phyloP scores from a whole-genome alignment of 2,113 vertebrate genomes.

The Halichoerus grypus region DNA sequence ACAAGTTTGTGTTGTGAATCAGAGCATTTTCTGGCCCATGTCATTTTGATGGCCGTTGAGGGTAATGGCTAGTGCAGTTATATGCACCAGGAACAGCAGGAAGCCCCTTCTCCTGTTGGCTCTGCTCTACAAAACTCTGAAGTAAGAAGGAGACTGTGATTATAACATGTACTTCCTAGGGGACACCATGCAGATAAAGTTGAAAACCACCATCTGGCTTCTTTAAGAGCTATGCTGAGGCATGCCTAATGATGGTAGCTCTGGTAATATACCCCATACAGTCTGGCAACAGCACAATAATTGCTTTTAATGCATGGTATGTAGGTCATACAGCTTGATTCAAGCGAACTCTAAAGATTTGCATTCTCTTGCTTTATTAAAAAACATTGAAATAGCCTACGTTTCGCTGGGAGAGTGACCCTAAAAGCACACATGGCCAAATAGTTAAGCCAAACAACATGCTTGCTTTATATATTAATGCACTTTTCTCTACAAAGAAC shows the following conservation, averaged over 20 bases:
- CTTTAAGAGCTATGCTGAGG: constrained; percentile 66
- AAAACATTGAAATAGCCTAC: constrained; percentile 71
- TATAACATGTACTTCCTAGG: constrained; percentile 68
- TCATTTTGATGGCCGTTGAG: constrained; percentile 9
- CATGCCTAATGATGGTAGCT: constrained; percentile 60
- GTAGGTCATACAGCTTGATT: constrained; percentile 78
- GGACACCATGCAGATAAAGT: constrained; percentile 59
- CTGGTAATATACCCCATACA: constrained; percentile 57
- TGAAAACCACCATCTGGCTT: constrained; percentile 81
- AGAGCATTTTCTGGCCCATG: background rate
- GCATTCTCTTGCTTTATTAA: constrained; percentile 83
- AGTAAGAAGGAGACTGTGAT: constrained; percentile 28
- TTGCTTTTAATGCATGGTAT: constrained; percentile 55
- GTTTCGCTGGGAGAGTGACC: constrained; percentile 64
- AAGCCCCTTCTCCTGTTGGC: background rate
- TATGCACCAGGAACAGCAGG: background rate
- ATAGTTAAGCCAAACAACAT: constrained; percentile 78
- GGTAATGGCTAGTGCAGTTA: background rate
- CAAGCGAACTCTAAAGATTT: constrained; percentile 79
- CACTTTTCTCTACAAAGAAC: constrained; percentile 47
- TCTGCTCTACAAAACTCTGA: constrained; percentile 25
- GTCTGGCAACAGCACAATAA: constrained; percentile 71
- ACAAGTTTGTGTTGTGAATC: background rate
- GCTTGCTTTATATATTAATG: constrained; percentile 70
- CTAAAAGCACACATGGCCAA: constrained; percentile 72